These are phyloP conservation scores for Puntigrus tetrazona DNA, from an alignment of 2,113 vertebrate genomes.

Conservation along the genomic window DNA sequence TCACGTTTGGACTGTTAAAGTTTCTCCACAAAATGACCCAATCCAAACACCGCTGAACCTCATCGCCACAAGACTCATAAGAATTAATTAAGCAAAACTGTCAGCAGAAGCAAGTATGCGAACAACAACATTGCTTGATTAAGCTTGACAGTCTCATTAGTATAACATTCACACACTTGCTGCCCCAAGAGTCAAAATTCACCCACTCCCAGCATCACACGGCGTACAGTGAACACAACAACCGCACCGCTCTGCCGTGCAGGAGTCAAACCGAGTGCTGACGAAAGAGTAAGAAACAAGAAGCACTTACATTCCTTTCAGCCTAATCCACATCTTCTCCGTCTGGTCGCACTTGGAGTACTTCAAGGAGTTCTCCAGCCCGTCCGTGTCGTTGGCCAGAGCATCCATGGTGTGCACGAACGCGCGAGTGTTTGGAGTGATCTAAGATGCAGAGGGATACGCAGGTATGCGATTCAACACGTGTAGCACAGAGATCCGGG, in stretches of 20 bases:
- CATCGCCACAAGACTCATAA: background rate
- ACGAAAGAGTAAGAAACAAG: background rate
- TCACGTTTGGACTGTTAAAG: background rate
- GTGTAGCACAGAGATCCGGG: slow-evolving; percentile 27
- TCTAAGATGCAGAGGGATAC: slow-evolving; percentile 36
- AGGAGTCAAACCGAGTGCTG: background rate
- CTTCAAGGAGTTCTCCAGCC: slow-evolving; percentile 62
- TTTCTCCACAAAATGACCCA: background rate
- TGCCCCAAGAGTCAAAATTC: slow-evolving; percentile 21
- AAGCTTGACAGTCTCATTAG: slow-evolving; percentile 20
- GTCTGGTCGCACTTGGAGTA: slow-evolving; percentile 62
- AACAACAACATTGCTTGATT: background rate
- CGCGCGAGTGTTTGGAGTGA: background rate
- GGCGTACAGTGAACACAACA: slow-evolving; percentile 13
- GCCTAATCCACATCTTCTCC: slow-evolving; percentile 65
- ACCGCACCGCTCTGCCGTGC: background rate
- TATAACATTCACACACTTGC: slow-evolving; percentile 36
- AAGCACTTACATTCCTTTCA: slow-evolving; percentile 67
- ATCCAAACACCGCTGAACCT: slow-evolving; percentile 6
- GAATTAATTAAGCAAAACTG: slow-evolving; percentile 8
- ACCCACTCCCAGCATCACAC: slow-evolving; percentile 42
- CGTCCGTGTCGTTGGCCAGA: slow-evolving; percentile 53
- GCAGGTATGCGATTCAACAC: slow-evolving; percentile 53
- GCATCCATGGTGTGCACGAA: slow-evolving; percentile 53
- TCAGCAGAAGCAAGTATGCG: background rate